Percentiles rank a stretch among this genome's conserved stretches.
Conservation (phyloP, 1,140 invertebrate species). For the Phocides pigmalion region DNA sequence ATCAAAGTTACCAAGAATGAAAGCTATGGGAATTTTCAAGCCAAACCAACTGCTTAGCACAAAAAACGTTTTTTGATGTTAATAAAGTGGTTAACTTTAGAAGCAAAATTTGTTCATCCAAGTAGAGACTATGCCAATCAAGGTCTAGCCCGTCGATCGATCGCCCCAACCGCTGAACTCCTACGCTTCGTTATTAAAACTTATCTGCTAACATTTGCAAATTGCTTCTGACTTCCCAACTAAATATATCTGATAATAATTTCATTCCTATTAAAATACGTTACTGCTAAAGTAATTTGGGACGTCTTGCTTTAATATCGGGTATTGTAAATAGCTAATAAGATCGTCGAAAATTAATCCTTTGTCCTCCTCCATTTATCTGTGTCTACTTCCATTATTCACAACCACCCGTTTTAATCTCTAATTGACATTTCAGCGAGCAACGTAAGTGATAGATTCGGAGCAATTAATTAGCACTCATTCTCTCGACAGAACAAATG, state of each 20-base stretch:
- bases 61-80: background rate
- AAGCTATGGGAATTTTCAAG: slow-evolving; percentile 32
- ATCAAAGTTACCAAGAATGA: too few species aligned
- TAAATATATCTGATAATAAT: slow-evolving; percentile 2
- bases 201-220: slow-evolving; percentile 29
- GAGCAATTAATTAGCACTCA: slow-evolving; percentile 53
- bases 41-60: slow-evolving; percentile 19
- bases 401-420: slow-evolving; percentile 58
- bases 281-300: too few species aligned
- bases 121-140: slow-evolving; percentile 14
- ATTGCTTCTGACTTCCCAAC: slow-evolving; percentile 12
- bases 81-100: slow-evolving; percentile 5
- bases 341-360: slow-evolving; percentile 67
- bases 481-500: slow-evolving; percentile 33
- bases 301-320: slow-evolving; percentile 56
- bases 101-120: slow-evolving; percentile 12
- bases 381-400: slow-evolving; percentile 57
- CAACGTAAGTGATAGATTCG: slow-evolving; percentile 50
- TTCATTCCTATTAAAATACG: slow-evolving; percentile 18
- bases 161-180: background rate
- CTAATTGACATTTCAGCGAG: slow-evolving; percentile 64
- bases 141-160: background rate
- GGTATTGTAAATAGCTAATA: slow-evolving; percentile 51
- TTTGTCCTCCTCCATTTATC: slow-evolving; percentile 60
- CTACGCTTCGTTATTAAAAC: slow-evolving; percentile 24